Evolutionary conservation across 2,888 invertebrate species (phyloP).

Genomic region (Sipha maydis): DNA sequence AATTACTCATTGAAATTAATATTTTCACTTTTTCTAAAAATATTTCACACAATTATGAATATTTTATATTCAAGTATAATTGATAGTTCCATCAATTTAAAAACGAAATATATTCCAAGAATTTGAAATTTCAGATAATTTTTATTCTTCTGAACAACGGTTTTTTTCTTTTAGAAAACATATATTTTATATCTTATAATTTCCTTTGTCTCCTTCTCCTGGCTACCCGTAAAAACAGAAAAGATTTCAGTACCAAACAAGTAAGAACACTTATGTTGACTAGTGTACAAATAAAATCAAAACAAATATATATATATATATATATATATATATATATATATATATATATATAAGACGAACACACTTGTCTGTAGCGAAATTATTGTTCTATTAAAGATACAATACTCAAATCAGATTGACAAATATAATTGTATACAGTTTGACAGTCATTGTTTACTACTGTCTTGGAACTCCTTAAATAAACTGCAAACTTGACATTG

Average conservation of each 20-base stretch:
- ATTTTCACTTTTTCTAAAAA: too few relatives aligned
- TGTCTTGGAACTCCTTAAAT: background rate
- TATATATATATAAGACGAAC: background rate
- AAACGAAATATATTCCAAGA: too few relatives aligned
- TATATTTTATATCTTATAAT: background rate
- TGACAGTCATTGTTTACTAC: conserved; percentile 47
- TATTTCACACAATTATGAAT: too few relatives aligned
- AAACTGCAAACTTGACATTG: conserved; percentile 26
- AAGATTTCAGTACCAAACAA: background rate
- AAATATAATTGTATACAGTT: conserved; percentile 31
- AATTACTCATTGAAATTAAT: too few relatives aligned
- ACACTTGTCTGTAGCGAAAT: conserved; percentile 1
- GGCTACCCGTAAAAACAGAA: background rate
- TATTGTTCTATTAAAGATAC: conserved; percentile 40
- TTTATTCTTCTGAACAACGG: too few relatives aligned
- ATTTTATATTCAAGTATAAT: too few relatives aligned
- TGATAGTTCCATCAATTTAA: too few relatives aligned
- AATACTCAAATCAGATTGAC: conserved; percentile 37
- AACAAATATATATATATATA: background rate
- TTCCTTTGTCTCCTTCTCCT: background rate
- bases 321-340: background rate
- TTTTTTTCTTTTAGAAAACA: too few relatives aligned
- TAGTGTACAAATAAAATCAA: conserved; percentile 11
- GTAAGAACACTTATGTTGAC: background rate
- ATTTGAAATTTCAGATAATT: too few relatives aligned